Evolutionary conservation across 2,797 vertebrate species (phyloP), one percentile per base, ranked within the genome.

Genomic region (Sebastes elongatus): DNA sequence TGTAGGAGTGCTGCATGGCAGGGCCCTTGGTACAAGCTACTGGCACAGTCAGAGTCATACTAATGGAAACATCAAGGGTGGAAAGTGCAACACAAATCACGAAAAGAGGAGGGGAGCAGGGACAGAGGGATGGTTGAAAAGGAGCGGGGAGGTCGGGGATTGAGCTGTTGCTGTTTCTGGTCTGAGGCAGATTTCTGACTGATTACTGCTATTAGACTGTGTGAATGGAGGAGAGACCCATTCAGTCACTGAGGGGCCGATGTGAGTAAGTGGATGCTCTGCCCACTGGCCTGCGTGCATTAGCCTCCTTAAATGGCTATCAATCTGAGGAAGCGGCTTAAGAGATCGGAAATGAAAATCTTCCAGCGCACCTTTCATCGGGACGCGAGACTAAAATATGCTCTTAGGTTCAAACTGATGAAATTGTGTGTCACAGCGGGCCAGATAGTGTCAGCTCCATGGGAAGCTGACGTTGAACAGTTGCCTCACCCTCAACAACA

Each of bases 371-470:
- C 49, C 88, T 84, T 85, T 87, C 78, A 81, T 70, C 76, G 13
- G 63, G 75, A 80, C 53, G 57, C 32, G 7, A 23, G 70, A 46
- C 63, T 83, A 55, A 89, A 89, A 89, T 81, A 80, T 64, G 71
- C 32, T 76, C 25, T 35, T 13, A 3, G n/a, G 56, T 71, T 81
- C 57, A 74, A 22, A 68, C 72, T 86, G 86, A 91, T 88, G 82
- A 89, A 89, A 88, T 22, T 33, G 61, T 52, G 80, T 84, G 87
- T 84, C 84, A 87, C 78, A 69, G 28, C 68, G 66, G 30, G 62
- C 71, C 42, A 72, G 76, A 88, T 76, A 68, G 95, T 94, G 96
- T 95, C 96, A 92, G 91, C 87, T 75, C 65, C 22, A 3, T 6
- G 52, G 67, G 63, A 78, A 68, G 85, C 82, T 80, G 91, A 85